These are phyloP conservation scores for Axis porcinus DNA, from an alignment of 2,113 vertebrate genomes.

Conservation along the genomic window DNA sequence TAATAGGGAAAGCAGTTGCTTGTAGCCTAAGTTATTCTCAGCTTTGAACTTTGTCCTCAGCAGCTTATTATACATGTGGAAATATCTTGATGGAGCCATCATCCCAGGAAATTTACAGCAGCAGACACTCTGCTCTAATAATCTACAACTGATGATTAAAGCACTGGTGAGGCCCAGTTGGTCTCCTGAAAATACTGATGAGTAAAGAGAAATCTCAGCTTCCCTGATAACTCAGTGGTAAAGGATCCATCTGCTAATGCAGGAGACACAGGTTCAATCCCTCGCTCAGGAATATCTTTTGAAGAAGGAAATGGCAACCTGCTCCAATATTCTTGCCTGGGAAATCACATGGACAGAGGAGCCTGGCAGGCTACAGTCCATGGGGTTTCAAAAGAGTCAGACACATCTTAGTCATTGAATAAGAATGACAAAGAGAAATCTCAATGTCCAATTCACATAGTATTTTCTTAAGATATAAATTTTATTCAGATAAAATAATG, in stretches of 20 bases:
- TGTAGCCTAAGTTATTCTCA: constrained; percentile 70
- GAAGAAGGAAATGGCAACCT: not conserved
- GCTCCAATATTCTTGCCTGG: not conserved
- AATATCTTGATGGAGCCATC: constrained; percentile 68
- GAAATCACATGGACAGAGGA: not conserved
- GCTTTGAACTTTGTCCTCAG: constrained; percentile 73
- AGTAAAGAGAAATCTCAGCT: constrained; percentile 29
- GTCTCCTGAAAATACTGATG: constrained; percentile 51
- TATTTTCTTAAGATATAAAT: constrained; percentile 42
- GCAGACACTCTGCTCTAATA: constrained; percentile 47
- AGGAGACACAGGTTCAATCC: not conserved
- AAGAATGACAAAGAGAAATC: not conserved
- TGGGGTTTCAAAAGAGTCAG: not conserved
- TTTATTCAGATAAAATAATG: not conserved
- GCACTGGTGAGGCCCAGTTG: not conserved
- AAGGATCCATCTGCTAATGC: not conserved
- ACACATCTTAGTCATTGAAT: not conserved
- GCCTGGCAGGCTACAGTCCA: not conserved
- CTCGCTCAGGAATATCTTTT: not conserved
- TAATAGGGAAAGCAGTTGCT: constrained; percentile 70
- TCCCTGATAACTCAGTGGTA: not conserved
- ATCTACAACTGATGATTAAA: not conserved
- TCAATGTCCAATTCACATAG: rapidly evolving
- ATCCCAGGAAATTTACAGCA: constrained; percentile 65
- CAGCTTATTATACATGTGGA: constrained; percentile 69